A percentile compares a stretch with the other conserved stretches of the same genome.
Conservation (phyloP, 2,888 invertebrate genomes). For the Drosophila pseudotakahashii region DNA sequence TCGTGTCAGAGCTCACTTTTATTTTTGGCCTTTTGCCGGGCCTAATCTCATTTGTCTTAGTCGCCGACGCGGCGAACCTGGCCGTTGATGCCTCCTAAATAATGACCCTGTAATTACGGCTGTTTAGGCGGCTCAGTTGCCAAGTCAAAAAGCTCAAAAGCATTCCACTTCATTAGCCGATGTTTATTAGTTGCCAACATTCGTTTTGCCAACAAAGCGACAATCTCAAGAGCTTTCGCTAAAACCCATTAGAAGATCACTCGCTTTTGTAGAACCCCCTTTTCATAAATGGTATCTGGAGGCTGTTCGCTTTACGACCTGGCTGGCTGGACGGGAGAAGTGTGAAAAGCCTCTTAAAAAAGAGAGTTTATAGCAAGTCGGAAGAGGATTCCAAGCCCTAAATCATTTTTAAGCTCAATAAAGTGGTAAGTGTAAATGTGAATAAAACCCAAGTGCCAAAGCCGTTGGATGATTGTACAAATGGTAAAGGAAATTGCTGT, state of each 20-base stretch:
- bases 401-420: constrained; percentile 14
- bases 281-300: neutral
- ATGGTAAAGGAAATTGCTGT: neutral
- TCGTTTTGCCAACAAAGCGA: constrained; percentile 1
- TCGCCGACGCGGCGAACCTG: constrained; percentile 3
- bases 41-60: constrained; percentile 41
- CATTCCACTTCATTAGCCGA: constrained; percentile 11
- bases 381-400: neutral
- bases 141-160: neutral
- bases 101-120: constrained; percentile 36
- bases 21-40: constrained; percentile 25
- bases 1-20: constrained; percentile 42
- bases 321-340: neutral
- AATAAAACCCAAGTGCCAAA: neutral
- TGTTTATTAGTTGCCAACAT: constrained; percentile 20
- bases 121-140: constrained; percentile 20
- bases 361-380: neutral
- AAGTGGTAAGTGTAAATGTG: neutral
- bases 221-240: neutral
- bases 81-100: constrained; percentile 22
- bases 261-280: constrained; percentile 2
- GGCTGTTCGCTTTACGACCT: constrained; percentile 1
- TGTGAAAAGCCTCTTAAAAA: constrained; percentile 23
- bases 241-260: constrained; percentile 22
- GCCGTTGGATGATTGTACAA: neutral